Conservation (phyloP, 2,888 invertebrate species). For the Drosophila anomelani region DNA sequence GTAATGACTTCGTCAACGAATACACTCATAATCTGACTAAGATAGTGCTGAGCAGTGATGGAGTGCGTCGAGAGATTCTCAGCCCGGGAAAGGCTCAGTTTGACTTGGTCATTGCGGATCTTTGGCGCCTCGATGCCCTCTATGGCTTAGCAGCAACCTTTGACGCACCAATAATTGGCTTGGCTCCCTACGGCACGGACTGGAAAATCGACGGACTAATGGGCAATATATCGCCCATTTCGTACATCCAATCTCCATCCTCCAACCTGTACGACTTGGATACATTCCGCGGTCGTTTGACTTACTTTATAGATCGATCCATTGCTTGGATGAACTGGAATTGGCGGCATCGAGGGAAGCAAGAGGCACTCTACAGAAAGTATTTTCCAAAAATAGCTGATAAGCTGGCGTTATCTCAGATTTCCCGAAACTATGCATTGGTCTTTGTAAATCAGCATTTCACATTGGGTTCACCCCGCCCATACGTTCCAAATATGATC, state of each 20-base stretch:
- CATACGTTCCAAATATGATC: conserved; percentile 83
- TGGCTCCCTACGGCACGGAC: conserved; percentile 73
- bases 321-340: conserved; percentile 64
- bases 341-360: conserved; percentile 62
- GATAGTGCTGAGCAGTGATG: conserved; percentile 40
- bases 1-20: conserved; percentile 34
- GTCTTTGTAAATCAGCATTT: conserved; percentile 82
- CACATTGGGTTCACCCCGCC: conserved; percentile 75
- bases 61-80: conserved; percentile 67
- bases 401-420: conserved; percentile 51
- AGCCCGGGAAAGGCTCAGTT: conserved; percentile 71
- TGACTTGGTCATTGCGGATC: conserved; percentile 81
- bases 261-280: conserved; percentile 75
- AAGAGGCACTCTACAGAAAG: conserved; percentile 54
- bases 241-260: conserved; percentile 72
- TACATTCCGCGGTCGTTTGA: conserved; percentile 80
- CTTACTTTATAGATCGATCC: conserved; percentile 67
- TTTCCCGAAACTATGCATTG: conserved; percentile 76
- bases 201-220: conserved; percentile 75
- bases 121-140: conserved; percentile 80
- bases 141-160: conserved; percentile 78
- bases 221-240: conserved; percentile 78
- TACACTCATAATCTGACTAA: conserved; percentile 34
- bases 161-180: conserved; percentile 77
- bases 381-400: conserved; percentile 60